Conservation (phyloP, 2,888 invertebrate genomes). For the Tryphoninae sp. region DNA sequence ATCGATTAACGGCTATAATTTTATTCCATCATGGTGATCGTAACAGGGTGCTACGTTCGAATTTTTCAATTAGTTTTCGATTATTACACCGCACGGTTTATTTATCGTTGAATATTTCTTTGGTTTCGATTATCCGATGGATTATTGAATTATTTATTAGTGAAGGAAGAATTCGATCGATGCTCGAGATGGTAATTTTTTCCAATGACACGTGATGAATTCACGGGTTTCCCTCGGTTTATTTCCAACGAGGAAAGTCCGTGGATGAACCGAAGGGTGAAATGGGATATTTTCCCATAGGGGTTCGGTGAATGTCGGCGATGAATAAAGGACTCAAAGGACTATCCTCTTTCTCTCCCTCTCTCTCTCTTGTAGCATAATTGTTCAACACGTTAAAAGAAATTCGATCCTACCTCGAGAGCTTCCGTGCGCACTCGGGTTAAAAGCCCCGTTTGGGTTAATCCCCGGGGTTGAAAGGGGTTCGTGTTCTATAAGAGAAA, state of each 20-base stretch:
- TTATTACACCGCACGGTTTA: background rate
- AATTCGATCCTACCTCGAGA: conserved; percentile 45
- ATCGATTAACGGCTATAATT: no score
- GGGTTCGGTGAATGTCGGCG: background rate
- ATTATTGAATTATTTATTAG: background rate
- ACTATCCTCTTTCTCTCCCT: conserved; percentile 7
- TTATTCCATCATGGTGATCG: no score
- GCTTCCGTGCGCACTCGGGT: conserved; percentile 21
- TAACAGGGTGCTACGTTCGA: no score
- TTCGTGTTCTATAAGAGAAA: background rate
- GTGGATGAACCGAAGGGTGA: conserved; percentile 13
- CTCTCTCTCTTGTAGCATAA: background rate
- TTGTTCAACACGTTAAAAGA: conserved; percentile 45
- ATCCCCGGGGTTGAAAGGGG: conserved; percentile 45
- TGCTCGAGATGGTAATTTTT: background rate
- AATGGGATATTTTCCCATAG: conserved; percentile 29
- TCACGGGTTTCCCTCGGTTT: background rate
- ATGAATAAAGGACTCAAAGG: conserved; percentile 36
- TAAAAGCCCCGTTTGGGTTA: conserved; percentile 39
- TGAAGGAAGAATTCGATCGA: background rate
- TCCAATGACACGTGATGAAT: background rate
- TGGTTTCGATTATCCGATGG: no score
- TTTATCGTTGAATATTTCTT: no score
- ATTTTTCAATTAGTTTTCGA: background rate
- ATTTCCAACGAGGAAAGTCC: background rate